Base-by-base conservation (phyloP, 2,113 vertebrate genomes). In the Melanostigma gelatinosum region DNA sequence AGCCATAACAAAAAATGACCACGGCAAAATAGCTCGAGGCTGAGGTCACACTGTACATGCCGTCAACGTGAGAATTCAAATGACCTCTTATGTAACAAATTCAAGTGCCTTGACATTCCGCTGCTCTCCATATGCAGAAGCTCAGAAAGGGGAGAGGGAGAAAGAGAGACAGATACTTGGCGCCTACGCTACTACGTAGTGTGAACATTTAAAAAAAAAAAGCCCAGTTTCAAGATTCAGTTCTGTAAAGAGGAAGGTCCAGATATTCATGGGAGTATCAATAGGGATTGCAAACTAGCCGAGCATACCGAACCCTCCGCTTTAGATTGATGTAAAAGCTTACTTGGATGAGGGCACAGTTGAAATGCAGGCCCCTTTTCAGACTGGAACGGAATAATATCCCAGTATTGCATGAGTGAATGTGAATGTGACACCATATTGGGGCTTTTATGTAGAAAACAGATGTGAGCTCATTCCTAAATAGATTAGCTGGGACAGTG, bases 401-500 rank as follows among this genome's bases (percentile, higher is more conserved):
- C 57, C 74, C 34, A 27, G 69, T 81, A 44, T 68, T 80, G 71
- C 80, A 86, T 16, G 77, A 79, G 54, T 72, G 77, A 64, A 90
- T 90, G 52, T 74, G 79, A 64, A 90, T 90, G 85, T 74, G 78
- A 87, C 29, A 87, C 74, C 79, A 70, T 86, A 82, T 82, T 83
- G 71, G 20, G 62, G 66, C 78, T 84, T 87, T 88, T 86, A 86
- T 90, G 88, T 72, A 34, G 75, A 80, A 80, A 88, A 86, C 87
- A 81, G 83, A 91, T 24, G 24, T 24, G 24, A 24, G 88, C 87
- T 89, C 86, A 85, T 90, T 90, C 82, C 82, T 92, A 92, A 92
- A 79, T 72, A 82, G 91, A 92, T 93, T 93, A 93, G 85, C 85
- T 65, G 83, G 83, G 89, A 83, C 88, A 85, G 78, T 79, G 77